phyloP scores from a whole-genome alignment of 2,113 vertebrate species.

The Tyrannus savana region DNA sequence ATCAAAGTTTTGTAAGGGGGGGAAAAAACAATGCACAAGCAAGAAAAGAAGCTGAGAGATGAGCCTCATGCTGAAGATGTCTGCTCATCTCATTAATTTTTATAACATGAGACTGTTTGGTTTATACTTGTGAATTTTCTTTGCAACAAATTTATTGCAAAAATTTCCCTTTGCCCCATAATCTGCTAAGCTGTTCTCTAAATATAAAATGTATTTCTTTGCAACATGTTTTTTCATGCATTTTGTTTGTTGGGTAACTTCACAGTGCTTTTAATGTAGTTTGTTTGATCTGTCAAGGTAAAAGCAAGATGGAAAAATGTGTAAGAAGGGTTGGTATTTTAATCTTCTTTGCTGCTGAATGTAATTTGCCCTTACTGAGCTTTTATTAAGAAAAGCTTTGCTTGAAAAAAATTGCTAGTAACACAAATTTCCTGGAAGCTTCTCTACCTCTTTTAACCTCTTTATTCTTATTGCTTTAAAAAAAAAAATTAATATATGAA shows the following conservation, averaged over 20 bases:
- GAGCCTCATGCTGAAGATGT: neutral
- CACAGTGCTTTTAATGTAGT: neutral
- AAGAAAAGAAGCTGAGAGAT: neutral
- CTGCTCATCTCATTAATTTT: neutral
- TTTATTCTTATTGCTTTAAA: neutral
- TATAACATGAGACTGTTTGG: neutral
- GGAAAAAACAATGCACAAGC: no score
- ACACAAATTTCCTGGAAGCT: neutral
- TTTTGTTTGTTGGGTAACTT: constrained; percentile 8
- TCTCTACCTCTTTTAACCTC: neutral
- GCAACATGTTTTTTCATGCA: neutral
- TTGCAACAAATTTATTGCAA: neutral
- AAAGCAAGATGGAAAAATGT: constrained; percentile 13
- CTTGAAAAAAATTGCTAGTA: neutral
- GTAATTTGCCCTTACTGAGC: neutral
- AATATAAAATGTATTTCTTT: neutral
- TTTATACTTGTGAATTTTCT: neutral
- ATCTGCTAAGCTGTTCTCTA: neutral
- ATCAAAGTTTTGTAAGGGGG: neutral
- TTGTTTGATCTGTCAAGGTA: constrained; percentile 49
- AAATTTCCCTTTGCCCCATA: neutral
- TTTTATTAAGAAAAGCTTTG: constrained; percentile 40
- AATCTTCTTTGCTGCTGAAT: constrained; percentile 35
- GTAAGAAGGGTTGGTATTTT: constrained; percentile 14
- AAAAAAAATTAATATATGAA: neutral